phyloP scores from a whole-genome alignment of 1,140 invertebrate genomes.

The Rhyacophila brunnea region DNA sequence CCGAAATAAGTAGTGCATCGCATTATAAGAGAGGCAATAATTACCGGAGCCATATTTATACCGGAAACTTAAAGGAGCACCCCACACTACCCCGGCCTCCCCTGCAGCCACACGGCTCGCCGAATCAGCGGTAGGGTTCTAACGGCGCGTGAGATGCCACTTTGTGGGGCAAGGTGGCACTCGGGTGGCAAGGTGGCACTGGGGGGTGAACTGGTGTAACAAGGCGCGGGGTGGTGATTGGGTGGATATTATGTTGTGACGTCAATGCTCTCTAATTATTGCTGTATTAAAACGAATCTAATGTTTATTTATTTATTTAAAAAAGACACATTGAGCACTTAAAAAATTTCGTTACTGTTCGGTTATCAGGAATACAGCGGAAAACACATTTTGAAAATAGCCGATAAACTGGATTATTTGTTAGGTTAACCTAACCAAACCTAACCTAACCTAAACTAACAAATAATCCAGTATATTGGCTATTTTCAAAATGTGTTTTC shows the following conservation, averaged over 20 bases:
- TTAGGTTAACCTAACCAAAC: too few relatives aligned
- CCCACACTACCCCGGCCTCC: background rate
- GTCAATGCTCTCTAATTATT: background rate
- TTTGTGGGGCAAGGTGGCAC: background rate
- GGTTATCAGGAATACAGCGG: too few relatives aligned
- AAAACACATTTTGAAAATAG: too few relatives aligned
- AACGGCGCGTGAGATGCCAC: background rate
- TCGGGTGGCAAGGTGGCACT: background rate
- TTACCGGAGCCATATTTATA: slow-evolving; percentile 37
- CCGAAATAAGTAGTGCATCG: slow-evolving; percentile 31
- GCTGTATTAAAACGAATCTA: too few relatives aligned
- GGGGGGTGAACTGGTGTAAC: background rate
- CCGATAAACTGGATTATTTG: too few relatives aligned
- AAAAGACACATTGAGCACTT: too few relatives aligned
- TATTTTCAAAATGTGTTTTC: too few relatives aligned
- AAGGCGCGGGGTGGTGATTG: background rate
- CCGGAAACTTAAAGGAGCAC: slow-evolving; percentile 36
- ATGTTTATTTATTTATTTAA: too few relatives aligned
- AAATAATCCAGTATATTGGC: too few relatives aligned
- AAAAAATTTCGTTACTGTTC: too few relatives aligned
- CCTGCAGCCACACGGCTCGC: too few relatives aligned
- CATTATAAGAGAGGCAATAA: slow-evolving; percentile 38
- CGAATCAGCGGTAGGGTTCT: background rate
- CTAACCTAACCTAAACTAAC: too few relatives aligned
- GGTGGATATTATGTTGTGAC: slow-evolving; percentile 9